Percentiles rank a stretch among this genome's conserved stretches.
These are phyloP conservation scores for Phenacoccus solenopsis DNA, from an alignment of 1,140 invertebrate species.

Conservation along the genomic window DNA sequence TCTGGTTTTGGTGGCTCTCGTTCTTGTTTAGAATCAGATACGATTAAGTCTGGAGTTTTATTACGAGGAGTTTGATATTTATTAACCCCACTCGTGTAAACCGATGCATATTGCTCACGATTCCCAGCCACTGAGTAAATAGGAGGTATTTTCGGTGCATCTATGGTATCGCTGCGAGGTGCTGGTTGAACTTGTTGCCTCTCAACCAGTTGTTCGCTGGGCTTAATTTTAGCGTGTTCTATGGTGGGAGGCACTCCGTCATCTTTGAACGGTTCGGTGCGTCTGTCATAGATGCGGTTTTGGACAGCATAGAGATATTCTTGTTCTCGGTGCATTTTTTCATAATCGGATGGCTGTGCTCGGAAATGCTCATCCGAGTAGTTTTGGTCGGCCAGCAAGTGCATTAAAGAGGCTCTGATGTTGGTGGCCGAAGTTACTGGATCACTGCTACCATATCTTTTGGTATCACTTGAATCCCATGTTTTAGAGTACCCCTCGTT, in stretches of 20 bases:
- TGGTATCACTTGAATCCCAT: not conserved
- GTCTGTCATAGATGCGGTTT: not conserved
- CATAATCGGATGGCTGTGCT: not conserved
- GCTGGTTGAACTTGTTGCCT: too few relatives aligned
- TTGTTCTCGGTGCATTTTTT: not conserved
- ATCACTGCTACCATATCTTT: not conserved
- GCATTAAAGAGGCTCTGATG: not conserved
- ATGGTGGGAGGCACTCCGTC: not conserved
- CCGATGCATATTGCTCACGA: constrained; percentile 53
- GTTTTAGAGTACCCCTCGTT: not conserved
- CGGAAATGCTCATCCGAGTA: not conserved
- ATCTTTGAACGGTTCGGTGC: not conserved
- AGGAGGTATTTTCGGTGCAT: constrained; percentile 34
- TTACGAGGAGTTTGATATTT: constrained; percentile 36
- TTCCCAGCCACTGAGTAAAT: constrained; percentile 61
- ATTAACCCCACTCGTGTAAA: constrained; percentile 51
- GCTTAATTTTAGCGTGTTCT: not conserved
- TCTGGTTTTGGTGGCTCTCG: not conserved
- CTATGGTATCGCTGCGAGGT: not conserved
- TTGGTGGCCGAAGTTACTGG: not conserved
- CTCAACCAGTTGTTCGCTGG: too few relatives aligned
- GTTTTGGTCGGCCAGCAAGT: not conserved
- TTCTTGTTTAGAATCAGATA: not conserved
- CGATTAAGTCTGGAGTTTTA: not conserved
- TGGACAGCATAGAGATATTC: not conserved